These are phyloP conservation scores for Lepilemur ruficaudatus DNA, from an alignment of 2,797 vertebrate species.

Conservation along the genomic window DNA sequence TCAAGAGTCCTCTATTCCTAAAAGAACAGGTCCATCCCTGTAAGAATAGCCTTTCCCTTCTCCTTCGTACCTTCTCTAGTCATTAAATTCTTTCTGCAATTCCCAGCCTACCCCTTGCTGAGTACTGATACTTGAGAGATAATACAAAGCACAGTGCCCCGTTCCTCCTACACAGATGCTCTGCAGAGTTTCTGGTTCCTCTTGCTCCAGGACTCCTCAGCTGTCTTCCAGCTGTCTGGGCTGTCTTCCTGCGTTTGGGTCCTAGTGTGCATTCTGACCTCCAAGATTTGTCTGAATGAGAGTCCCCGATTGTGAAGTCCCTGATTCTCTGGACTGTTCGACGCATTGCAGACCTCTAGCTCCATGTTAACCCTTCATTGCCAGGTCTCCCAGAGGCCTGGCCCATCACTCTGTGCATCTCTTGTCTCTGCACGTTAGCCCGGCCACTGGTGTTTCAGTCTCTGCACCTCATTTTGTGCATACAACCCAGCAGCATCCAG, in stretches of 20 bases:
- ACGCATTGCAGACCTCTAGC: not conserved
- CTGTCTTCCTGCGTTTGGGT: not conserved
- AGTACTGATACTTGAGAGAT: not conserved
- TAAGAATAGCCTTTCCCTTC: not conserved
- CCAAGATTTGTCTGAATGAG: not conserved
- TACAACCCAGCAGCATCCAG: not conserved
- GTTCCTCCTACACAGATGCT: not conserved
- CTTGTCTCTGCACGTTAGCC: not conserved
- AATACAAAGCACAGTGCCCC: not conserved
- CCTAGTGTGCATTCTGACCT: not conserved
- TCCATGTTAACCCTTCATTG: not conserved
- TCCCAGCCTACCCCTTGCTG: not conserved
- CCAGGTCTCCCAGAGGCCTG: not conserved
- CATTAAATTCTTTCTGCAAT: not conserved
- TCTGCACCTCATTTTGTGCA: not conserved
- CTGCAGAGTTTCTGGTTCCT: not conserved
- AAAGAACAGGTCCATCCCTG: not conserved
- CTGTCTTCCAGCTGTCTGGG: not conserved
- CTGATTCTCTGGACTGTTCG: not conserved
- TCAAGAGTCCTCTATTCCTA: not conserved
- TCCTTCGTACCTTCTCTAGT: not conserved
- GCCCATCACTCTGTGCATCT: fast-evolving
- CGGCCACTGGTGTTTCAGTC: not conserved
- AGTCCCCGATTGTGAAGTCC: not conserved
- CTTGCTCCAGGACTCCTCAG: not conserved